These are phyloP conservation scores for Aphelocoma coerulescens DNA, from an alignment of 2,113 vertebrate species.

Conservation along the genomic window DNA sequence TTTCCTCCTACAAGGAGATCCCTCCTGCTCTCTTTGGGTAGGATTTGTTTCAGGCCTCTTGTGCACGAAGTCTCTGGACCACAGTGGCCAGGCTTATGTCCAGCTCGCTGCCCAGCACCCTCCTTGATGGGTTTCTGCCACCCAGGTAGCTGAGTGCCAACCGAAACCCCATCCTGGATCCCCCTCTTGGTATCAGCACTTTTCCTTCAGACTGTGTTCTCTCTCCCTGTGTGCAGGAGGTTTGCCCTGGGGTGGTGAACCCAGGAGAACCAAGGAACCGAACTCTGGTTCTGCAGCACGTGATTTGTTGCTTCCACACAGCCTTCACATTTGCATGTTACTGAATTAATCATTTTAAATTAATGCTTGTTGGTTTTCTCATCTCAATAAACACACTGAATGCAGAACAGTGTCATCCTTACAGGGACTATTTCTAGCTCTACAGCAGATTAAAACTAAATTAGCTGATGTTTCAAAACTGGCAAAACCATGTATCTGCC, in stretches of 20 bases:
- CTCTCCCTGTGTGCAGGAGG: neutral
- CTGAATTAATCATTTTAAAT: conserved; percentile 16
- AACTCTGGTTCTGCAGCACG: neutral
- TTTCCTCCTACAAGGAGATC: neutral
- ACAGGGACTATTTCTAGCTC: neutral
- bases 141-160: neutral
- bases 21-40: neutral
- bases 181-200: neutral
- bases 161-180: neutral
- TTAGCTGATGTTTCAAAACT: conserved; percentile 23
- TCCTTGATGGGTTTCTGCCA: neutral
- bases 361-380: neutral
- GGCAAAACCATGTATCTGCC: neutral
- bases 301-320: neutral
- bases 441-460: conserved; percentile 1
- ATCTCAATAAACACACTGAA: neutral
- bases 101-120: neutral
- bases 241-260: neutral
- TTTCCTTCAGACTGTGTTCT: neutral
- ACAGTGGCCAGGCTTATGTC: neutral
- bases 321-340: neutral
- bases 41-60: neutral
- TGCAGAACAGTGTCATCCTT: neutral
- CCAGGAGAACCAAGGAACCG: neutral
- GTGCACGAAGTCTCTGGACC: fast-evolving